phyloP scores from a whole-genome alignment of 2,113 vertebrate species.

The Eublepharis macularius region DNA sequence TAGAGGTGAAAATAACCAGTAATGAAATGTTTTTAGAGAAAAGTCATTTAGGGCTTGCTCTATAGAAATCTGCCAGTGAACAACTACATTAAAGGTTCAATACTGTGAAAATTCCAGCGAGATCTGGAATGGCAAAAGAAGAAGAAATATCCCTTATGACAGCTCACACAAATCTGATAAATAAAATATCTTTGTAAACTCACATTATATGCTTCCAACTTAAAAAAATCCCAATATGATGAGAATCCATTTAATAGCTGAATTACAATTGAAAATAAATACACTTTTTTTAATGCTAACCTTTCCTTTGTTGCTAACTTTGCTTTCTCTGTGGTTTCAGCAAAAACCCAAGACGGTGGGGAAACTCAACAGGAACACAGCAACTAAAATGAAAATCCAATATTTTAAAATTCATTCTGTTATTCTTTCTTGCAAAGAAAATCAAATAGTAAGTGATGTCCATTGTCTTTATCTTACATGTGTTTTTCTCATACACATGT shows the following conservation, averaged over 20 bases:
- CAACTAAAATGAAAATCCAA: conserved; percentile 61
- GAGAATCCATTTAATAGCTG: conserved; percentile 72
- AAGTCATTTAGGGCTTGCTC: not conserved
- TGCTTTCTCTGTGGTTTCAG: conserved; percentile 71
- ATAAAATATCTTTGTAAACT: conserved; percentile 52
- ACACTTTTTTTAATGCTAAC: conserved; percentile 66
- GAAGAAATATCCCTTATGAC: not conserved
- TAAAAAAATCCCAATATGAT: conserved; percentile 66
- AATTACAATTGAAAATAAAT: conserved; percentile 68
- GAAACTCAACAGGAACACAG: conserved; percentile 53
- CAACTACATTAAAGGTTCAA: not conserved
- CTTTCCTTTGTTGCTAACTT: conserved; percentile 73
- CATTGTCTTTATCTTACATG: not conserved
- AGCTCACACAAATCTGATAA: conserved; percentile 27
- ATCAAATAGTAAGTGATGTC: not conserved
- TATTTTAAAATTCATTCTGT: conserved; percentile 21
- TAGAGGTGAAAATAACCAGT: not conserved
- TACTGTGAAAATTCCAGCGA: conserved; percentile 16
- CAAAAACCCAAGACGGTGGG: conserved; percentile 63
- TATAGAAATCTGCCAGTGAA: conserved; percentile 25
- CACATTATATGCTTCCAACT: conserved; percentile 51
- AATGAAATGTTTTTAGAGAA: conserved; percentile 1
- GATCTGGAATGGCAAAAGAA: conserved; percentile 18
- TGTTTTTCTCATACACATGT: not conserved
- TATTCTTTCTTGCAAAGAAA: not conserved